These are phyloP conservation scores for Lasiurus borealis DNA, from an alignment of 2,113 vertebrate genomes.

Conservation along the genomic window DNA sequence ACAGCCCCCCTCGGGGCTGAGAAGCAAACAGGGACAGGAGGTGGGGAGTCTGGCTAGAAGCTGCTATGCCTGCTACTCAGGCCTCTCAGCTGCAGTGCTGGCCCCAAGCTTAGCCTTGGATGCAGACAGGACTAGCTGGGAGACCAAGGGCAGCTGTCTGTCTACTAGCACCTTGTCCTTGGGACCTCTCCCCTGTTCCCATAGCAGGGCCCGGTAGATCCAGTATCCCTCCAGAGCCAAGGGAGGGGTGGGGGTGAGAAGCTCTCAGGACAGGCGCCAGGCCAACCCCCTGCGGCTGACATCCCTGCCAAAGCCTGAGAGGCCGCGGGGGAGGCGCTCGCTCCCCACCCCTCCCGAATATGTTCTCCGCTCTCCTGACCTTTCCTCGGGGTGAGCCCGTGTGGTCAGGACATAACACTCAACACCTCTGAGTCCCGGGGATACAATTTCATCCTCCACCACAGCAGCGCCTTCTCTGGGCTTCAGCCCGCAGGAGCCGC, in stretches of 20 bases:
- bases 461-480: background rate
- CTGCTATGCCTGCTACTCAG: background rate
- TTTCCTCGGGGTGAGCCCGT: slow-evolving; percentile 56
- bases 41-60: background rate
- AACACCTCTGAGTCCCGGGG: slow-evolving; percentile 42
- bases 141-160: background rate
- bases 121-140: background rate
- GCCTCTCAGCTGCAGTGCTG: background rate
- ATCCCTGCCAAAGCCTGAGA: background rate
- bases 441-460: slow-evolving; percentile 66
- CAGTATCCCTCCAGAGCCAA: slow-evolving; percentile 6
- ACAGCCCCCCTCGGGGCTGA: background rate
- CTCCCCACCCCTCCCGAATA: background rate
- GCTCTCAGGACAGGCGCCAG: background rate
- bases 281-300: slow-evolving; percentile 13
- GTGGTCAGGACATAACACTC: slow-evolving; percentile 69
- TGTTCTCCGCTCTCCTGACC: slow-evolving; percentile 57
- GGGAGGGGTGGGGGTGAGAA: background rate
- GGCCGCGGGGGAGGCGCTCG: background rate
- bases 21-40: background rate
- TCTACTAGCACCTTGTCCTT: slow-evolving; percentile 42
- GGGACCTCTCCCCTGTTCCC: background rate
- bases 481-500: background rate
- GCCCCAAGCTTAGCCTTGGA: background rate
- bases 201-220: background rate